phyloP scores from a whole-genome alignment of 2,888 invertebrate genomes.

The Timema cristinae region DNA sequence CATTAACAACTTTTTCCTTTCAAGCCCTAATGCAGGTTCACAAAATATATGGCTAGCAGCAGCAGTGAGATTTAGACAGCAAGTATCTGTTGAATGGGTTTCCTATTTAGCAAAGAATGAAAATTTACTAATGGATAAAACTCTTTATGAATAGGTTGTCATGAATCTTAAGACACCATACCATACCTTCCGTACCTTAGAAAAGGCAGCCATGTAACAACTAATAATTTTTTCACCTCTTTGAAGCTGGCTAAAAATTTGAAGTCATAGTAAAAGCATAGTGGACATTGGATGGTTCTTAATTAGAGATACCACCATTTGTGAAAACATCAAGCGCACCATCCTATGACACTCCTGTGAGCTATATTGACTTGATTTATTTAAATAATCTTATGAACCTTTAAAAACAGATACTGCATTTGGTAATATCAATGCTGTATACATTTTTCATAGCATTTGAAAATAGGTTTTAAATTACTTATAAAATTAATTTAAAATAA shows the following conservation, averaged over 20 bases:
- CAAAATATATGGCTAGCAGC: slow-evolving; percentile 37
- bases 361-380: too few relatives aligned
- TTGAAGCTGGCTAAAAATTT: slow-evolving; percentile 8
- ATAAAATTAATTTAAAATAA: too few relatives aligned
- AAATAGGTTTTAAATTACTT: too few relatives aligned
- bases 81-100: slow-evolving; percentile 35
- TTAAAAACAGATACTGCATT: too few relatives aligned
- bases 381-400: too few relatives aligned
- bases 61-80: slow-evolving; percentile 30
- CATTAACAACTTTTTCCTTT: slow-evolving; percentile 14
- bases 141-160: slow-evolving; percentile 34
- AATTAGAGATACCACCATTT: background rate
- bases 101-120: slow-evolving; percentile 35
- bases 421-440: too few relatives aligned
- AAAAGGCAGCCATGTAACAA: slow-evolving; percentile 33
- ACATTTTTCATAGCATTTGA: too few relatives aligned
- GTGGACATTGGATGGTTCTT: slow-evolving; percentile 3
- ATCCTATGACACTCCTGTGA: slow-evolving; percentile 4
- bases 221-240: slow-evolving; percentile 29
- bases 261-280: slow-evolving; percentile 4
- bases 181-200: too few relatives aligned
- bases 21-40: background rate
- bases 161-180: slow-evolving; percentile 35
- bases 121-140: slow-evolving; percentile 28
- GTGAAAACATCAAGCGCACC: background rate